phyloP scores from a whole-genome alignment of 2,888 invertebrate genomes.

The Cyaniris semiargus region DNA sequence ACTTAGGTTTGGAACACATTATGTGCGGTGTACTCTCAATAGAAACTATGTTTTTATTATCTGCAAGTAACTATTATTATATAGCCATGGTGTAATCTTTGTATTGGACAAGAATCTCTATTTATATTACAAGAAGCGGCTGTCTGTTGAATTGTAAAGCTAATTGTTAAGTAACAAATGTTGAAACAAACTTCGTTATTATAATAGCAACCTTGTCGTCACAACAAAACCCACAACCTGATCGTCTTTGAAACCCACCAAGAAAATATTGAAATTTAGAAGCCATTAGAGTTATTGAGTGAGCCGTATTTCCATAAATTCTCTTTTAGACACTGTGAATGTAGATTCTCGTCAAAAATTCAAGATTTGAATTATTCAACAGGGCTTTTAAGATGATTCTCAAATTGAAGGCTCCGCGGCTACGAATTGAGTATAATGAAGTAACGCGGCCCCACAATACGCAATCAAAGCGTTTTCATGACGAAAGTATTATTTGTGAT shows the following conservation, averaged over 20 bases:
- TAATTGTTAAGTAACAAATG: background rate
- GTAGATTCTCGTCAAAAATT: slow-evolving; percentile 66
- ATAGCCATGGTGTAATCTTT: too few species aligned
- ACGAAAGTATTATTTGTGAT: slow-evolving; percentile 30
- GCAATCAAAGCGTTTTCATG: slow-evolving; percentile 38
- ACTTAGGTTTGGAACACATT: background rate
- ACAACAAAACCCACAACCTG: background rate
- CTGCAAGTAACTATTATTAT: too few species aligned
- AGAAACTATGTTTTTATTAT: too few species aligned
- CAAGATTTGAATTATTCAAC: slow-evolving; percentile 69
- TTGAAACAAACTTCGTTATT: background rate
- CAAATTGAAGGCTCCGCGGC: slow-evolving; percentile 66
- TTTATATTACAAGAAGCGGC: too few species aligned
- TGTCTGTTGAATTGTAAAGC: background rate
- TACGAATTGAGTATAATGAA: slow-evolving; percentile 60
- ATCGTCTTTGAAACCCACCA: background rate
- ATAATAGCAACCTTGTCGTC: background rate
- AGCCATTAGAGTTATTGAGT: slow-evolving; percentile 48
- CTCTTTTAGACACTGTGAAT: slow-evolving; percentile 60
- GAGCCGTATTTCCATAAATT: slow-evolving; percentile 62
- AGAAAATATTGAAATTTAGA: slow-evolving; percentile 30
- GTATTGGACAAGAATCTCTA: too few species aligned
- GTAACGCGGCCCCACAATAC: slow-evolving; percentile 50
- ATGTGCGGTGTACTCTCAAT: background rate
- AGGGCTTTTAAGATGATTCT: slow-evolving; percentile 68